Evolutionary conservation across 2,113 vertebrate species (phyloP), one percentile per base, ranked within the genome.

Genomic region (Dicentrarchus labrax): DNA sequence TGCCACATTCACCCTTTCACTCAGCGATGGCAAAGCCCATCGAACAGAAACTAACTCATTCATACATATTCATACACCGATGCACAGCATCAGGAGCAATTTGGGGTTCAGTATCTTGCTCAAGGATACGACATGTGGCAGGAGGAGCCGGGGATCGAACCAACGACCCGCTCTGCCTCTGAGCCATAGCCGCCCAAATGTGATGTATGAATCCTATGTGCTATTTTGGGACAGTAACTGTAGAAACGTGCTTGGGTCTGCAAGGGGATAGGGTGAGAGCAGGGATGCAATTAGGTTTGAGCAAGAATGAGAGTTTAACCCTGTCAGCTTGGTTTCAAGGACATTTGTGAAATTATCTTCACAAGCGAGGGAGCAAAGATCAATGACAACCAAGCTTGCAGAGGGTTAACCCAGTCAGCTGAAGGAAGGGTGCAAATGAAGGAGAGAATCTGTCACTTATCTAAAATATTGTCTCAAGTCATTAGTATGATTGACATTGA

Each of bases 221-320:
- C 74, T 78, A 73, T 86, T 84, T 73, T 82, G 24, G 51, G 80
- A 81, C 36, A 67, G 67, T 73, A 39, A 80, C 64, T 87, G 78
- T 82, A 74, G 74, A 77, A 72, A 53, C 24, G 50, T 73, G 68
- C 67, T 22, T 54, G 24, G 51, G 50, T 81, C 56, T 76, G 30
- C 59, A 66, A 69, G 53, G 30, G 70, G 71, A 72, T 16, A 57
- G 30, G 72, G 38, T 60, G 51, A 82, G 81, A 72, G 66, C 60
- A 83, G 69, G 13, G 45, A 62, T 43, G 19, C 56, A 41, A 61
- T 74, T 24, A 54, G 69, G 53, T 41, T 76, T 30, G 30, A 36
- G 60, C 13, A 73, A 76, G 66, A 51, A 21, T 56, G 36, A 39
- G 54, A 19, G 24, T 62, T 72, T 39, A 48, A 78, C 54, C 24